Percentiles rank a stretch among this genome's conserved stretches.
Evolutionary conservation across 2,113 vertebrate genomes (phyloP).

Genomic region (Hypanus sabinus): DNA sequence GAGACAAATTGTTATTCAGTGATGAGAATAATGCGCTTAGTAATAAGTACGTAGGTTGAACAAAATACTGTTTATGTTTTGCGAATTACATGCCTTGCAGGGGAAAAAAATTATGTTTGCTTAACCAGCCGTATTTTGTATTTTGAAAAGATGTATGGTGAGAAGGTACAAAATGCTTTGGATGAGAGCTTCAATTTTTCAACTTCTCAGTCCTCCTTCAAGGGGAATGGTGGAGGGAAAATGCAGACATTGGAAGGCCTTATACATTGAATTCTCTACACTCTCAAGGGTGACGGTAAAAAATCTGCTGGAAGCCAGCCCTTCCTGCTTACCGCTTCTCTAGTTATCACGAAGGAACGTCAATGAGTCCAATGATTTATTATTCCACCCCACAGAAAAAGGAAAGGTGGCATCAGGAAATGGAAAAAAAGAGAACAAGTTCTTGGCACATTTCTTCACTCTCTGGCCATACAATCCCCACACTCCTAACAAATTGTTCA

Average conservation of each 20-base stretch:
- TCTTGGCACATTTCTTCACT: not conserved
- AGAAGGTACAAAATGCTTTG: not conserved
- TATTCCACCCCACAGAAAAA: not conserved
- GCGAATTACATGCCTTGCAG: not conserved
- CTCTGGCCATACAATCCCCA: not conserved
- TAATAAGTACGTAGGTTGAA: slow-evolving; percentile 9
- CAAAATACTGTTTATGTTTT: not conserved
- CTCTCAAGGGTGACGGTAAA: not conserved
- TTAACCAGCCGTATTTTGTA: not conserved
- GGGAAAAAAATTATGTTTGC: not conserved
- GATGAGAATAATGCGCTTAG: slow-evolving; percentile 21
- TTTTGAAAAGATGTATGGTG: not conserved
- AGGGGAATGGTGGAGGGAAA: not conserved
- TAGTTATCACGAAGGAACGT: not conserved
- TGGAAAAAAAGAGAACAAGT: not conserved
- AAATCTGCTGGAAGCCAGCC: not conserved
- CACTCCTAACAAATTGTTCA: not conserved
- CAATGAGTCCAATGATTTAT: slow-evolving; percentile 1
- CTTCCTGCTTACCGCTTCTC: not conserved
- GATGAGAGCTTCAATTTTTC: not conserved
- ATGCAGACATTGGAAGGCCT: not conserved
- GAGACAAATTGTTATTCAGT: slow-evolving; percentile 53
- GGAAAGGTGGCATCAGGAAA: not conserved
- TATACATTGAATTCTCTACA: no score
- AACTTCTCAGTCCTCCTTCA: not conserved